These are phyloP conservation scores for Ypsolopha sequella DNA, from an alignment of 2,888 invertebrate genomes.

Conservation along the genomic window DNA sequence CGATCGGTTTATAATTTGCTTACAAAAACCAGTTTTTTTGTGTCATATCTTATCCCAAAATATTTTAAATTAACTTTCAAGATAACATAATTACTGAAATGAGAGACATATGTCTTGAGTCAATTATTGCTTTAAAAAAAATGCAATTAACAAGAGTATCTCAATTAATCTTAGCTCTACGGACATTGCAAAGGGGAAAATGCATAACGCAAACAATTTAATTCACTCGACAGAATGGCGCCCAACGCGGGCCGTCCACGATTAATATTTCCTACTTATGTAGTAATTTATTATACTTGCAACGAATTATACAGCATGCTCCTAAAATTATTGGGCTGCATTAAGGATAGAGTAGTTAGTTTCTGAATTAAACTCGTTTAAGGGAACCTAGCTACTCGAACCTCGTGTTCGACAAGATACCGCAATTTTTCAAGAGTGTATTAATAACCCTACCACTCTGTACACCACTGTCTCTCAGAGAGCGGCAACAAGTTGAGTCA, in stretches of 20 bases:
- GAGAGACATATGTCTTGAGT: too few relatives aligned
- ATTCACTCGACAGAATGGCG: conserved; percentile 24
- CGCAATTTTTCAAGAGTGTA: neutral
- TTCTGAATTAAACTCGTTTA: neutral
- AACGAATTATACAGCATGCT: neutral
- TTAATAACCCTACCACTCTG: conserved; percentile 12
- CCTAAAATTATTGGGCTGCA: neutral
- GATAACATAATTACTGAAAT: too few relatives aligned
- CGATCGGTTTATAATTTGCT: too few relatives aligned
- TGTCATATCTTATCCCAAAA: too few relatives aligned
- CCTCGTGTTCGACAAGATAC: neutral
- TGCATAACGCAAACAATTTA: neutral
- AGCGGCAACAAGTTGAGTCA: conserved; percentile 66
- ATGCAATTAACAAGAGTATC: too few relatives aligned
- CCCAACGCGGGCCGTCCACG: conserved; percentile 30
- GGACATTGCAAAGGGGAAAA: too few relatives aligned
- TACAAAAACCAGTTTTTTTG: too few relatives aligned
- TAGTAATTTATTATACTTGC: conserved; percentile 1
- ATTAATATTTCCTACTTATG: conserved; percentile 26
- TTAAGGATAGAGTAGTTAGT: too few relatives aligned
- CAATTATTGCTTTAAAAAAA: too few relatives aligned
- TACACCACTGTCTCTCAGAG: conserved; percentile 17
- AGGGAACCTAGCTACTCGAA: neutral
- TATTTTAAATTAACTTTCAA: too few relatives aligned
- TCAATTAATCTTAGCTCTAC: too few relatives aligned